Base-by-base conservation (phyloP, 1,140 invertebrate species). In the Meloidogyne exigua region DNA sequence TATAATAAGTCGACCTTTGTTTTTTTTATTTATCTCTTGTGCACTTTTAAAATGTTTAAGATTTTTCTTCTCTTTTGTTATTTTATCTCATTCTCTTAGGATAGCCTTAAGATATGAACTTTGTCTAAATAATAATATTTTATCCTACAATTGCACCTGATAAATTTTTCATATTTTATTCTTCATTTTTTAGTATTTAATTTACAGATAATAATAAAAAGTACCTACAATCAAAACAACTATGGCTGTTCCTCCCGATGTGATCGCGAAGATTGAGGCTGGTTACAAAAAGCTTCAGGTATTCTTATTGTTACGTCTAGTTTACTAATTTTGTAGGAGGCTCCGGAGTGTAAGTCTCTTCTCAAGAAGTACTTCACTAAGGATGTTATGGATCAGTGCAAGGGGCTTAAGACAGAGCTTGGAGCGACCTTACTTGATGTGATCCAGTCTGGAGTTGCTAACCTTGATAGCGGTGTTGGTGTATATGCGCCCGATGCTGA, bases 401-500 rank as follows among this genome's bases (percentile, higher is more conserved):
- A 86, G 75, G 73, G 83, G 72, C 81, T 86, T 76, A 84, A 83
- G 76, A 87, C 85, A 73, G 84, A 85, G 72, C 83, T 87, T 44
- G 85, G 85, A 66, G 84, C 85, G 18, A 87, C 82, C n/a, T 80
- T 87, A 57, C 77, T 81, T 44, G 85, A 87, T 72, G 86, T 88
- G 44, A 88, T 87, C 73, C 86, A 88, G 63, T 88, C 86, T 39
- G 84, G 76, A 26, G 93, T 94, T 89, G 95, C 95, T 77, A 89
- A 89, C 80, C 80, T 90, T 77, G 89, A 90, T 82, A 79, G 93
- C 75, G 94, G 94, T 81, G 92, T 95, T 70, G 95, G 95, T 88
- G 93, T 97, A 89, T 97, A 97, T 84, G 95, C 95, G 72, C 94
- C 95, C 49, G 95, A 96, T 89, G 62, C 95, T 77, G 94, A 96